Conservation (phyloP, 2,113 vertebrate species). For the Acinonyx jubatus region DNA sequence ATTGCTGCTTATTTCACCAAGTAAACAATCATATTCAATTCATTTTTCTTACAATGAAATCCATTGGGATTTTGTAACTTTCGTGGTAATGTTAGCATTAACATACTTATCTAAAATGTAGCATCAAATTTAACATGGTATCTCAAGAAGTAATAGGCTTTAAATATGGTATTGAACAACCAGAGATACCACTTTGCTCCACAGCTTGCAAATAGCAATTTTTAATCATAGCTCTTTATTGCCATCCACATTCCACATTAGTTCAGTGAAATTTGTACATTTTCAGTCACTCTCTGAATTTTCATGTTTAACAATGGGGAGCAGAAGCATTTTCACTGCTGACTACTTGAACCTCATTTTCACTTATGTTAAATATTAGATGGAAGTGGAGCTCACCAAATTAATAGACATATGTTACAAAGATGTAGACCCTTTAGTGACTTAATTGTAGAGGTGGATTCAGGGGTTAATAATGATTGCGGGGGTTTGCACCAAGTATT, state of each 20-base stretch:
- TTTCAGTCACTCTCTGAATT: constrained; percentile 52
- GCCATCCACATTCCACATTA: constrained; percentile 21
- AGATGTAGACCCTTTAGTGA: constrained; percentile 11
- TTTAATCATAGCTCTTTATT: constrained; percentile 53
- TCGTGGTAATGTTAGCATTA: constrained; percentile 71
- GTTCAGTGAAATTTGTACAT: constrained; percentile 10
- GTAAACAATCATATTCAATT: constrained; percentile 71
- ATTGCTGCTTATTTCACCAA: constrained; percentile 66
- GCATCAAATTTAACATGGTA: constrained; percentile 62
- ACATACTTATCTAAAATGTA: constrained; percentile 63
- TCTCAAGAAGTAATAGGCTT: constrained; percentile 65
- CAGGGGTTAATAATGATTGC: constrained; percentile 24
- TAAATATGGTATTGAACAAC: constrained; percentile 51
- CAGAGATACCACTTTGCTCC: constrained; percentile 18
- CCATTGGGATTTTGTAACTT: constrained; percentile 62
- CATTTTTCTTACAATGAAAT: constrained; percentile 60
- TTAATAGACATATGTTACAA: constrained; percentile 35
- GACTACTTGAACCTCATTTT: constrained; percentile 43
- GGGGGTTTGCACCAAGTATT: neutral
- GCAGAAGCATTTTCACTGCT: constrained; percentile 8
- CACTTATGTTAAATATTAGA: constrained; percentile 55
- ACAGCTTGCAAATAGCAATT: constrained; percentile 47
- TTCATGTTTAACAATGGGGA: neutral
- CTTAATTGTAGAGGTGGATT: constrained; percentile 44
- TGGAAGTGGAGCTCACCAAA: constrained; percentile 55